These are phyloP conservation scores for Oreochromis mossambicus DNA, from an alignment of 2,797 vertebrate genomes.

Conservation along the genomic window DNA sequence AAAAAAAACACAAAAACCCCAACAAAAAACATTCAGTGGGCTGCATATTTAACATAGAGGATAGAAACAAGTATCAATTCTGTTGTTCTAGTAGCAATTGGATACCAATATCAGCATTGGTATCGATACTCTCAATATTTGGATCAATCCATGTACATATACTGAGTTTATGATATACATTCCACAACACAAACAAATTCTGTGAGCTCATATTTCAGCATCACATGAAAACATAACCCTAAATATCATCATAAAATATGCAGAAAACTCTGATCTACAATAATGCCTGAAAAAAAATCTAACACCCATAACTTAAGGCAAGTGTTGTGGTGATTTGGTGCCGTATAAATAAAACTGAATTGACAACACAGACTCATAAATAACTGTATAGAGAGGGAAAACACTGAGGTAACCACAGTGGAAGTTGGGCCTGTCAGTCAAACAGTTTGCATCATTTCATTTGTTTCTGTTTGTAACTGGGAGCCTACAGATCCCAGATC, in stretches of 20 bases:
- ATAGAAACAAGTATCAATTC: neutral
- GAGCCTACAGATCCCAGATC: neutral
- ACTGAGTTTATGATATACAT: neutral
- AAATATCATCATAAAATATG: neutral
- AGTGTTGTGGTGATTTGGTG: neutral
- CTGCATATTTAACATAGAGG: neutral
- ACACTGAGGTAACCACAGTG: neutral
- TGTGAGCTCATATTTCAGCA: neutral
- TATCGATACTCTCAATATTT: neutral
- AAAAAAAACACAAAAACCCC: neutral
- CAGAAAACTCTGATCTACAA: neutral
- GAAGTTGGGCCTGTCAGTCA: neutral
- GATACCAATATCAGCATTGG: neutral
- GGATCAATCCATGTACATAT: neutral
- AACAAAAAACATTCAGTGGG: neutral
- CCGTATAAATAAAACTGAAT: neutral
- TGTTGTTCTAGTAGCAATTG: neutral
- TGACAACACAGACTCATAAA: neutral
- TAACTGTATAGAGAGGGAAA: neutral
- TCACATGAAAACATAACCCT: neutral
- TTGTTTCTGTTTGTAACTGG: neutral
- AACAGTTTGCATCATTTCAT: neutral
- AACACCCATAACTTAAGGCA: neutral
- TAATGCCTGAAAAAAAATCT: fast-evolving
- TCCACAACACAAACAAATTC: neutral